A percentile compares a stretch with the other conserved stretches of the same genome.
These are phyloP conservation scores for Myiagra hebetior DNA, from an alignment of 2,113 vertebrate genomes.

Conservation along the genomic window DNA sequence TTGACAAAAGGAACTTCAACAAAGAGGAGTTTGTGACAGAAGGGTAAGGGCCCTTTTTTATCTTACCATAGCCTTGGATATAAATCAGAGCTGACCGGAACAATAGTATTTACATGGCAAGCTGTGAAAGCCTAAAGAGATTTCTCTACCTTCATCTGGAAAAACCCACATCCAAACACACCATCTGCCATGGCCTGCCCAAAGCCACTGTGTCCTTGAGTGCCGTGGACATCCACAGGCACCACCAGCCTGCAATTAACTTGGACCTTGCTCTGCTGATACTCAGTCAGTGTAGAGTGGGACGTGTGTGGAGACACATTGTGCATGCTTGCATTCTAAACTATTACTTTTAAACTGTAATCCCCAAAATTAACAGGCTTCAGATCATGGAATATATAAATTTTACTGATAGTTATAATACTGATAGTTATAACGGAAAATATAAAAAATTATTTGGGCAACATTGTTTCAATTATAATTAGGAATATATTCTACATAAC, in stretches of 20 bases:
- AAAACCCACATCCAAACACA: constrained; percentile 58
- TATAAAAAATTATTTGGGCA: background rate
- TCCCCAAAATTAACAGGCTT: background rate
- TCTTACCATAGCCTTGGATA: constrained; percentile 29
- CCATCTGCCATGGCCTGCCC: constrained; percentile 64
- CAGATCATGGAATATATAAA: background rate
- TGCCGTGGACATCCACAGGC: background rate
- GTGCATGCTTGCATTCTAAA: background rate
- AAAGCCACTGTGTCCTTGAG: background rate
- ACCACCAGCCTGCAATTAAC: background rate
- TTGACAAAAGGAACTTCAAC: constrained; percentile 55
- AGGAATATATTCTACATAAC: background rate
- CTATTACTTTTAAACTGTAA: background rate
- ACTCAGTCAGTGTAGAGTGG: rapidly evolving
- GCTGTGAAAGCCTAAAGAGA: constrained; percentile 68
- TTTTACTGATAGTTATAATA: background rate
- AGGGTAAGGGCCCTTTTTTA: constrained; percentile 44
- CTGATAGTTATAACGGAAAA: background rate
- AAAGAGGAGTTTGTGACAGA: constrained; percentile 55
- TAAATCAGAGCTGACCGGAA: constrained; percentile 50
- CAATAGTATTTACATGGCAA: constrained; percentile 57
- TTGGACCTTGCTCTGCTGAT: background rate
- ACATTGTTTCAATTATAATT: background rate
- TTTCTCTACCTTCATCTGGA: constrained; percentile 63
- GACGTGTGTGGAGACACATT: background rate